Evolutionary conservation across 2,797 vertebrate genomes (phyloP), one percentile per base, ranked within the genome.

Genomic region (Coregonus suidteri): DNA sequence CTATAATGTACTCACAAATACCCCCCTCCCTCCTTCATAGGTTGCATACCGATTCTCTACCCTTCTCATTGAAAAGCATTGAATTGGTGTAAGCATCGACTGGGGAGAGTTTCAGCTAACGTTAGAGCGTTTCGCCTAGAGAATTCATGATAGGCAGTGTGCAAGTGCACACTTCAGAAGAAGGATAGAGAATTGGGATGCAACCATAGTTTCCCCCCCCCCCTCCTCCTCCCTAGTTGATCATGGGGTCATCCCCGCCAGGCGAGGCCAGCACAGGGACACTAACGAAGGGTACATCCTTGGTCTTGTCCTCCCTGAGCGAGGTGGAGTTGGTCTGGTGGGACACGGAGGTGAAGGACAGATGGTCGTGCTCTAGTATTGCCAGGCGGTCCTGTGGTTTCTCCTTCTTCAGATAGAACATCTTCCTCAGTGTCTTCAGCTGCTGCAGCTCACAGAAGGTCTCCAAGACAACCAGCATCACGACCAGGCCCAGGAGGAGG

Each of bases 381-480:
- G 94, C 90, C 18, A 96, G 86, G 75, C 94, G 95, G 86, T 99
- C 98, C 62, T 96, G 96, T 1, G 94, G 93, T 88, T 96, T 98
- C 84, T 97, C 95, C 88, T 96, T 98, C 94, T 97, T 98, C 92
- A 98, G 92, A 51, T 98, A 98, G 91, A 99, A 99, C 90, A 99
- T 95, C 88, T 97, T 98, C 75, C 97, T 94, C 84, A 99, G 96
- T 75, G 96, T 96, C 88, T 98, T 99, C 84, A 99, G 93, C 82
- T 98, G 96, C 73, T 96, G 97, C 78, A 99, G 96, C 90, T 99
- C 97, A 64, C 97, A 99, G 94, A 99, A 98, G 74, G 98, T 99
- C 89, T 99, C 98, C 74, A 99, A 93, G 73, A 98, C 96, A 30
- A 99, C 97, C 90, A 99, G 84, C 96, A 99, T 98, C 77, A 96